Conservation (phyloP, 2,888 invertebrate species). For the Drosophila subsilvestris region DNA sequence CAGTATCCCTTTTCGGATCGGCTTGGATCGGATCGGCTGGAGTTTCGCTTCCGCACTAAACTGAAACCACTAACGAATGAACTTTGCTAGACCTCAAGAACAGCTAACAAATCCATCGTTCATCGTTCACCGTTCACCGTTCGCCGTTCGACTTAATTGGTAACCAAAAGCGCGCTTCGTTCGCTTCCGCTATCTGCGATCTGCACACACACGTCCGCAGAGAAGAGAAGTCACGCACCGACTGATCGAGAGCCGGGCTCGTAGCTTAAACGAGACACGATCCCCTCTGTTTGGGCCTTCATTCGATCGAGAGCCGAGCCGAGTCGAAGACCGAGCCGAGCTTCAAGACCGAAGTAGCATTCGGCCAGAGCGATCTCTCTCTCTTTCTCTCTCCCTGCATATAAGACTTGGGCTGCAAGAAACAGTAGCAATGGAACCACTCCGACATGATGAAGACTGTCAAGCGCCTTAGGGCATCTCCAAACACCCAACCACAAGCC, state of each 20-base stretch:
- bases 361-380: neutral
- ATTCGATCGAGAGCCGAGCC: constrained; percentile 5
- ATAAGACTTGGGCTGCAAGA: constrained; percentile 6
- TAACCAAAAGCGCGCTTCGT: constrained; percentile 10
- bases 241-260: constrained; percentile 59
- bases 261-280: constrained; percentile 38
- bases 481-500: constrained; percentile 1
- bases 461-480: constrained; percentile 33
- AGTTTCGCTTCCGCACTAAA: constrained; percentile 6
- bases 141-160: constrained; percentile 29
- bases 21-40: neutral
- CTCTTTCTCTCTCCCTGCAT: neutral
- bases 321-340: constrained; percentile 7
- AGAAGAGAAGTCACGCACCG: constrained; percentile 62
- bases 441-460: constrained; percentile 27
- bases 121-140: neutral
- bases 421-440: constrained; percentile 25
- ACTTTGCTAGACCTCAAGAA: constrained; percentile 67
- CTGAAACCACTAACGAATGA: constrained; percentile 39
- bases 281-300: constrained; percentile 1
- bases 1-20: neutral
- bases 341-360: neutral
- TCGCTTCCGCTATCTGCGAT: constrained; percentile 1
- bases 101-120: constrained; percentile 67
- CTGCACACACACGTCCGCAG: constrained; percentile 19